Evolutionary conservation across 2,888 invertebrate genomes (phyloP).

Genomic region (Nomada fucata): DNA sequence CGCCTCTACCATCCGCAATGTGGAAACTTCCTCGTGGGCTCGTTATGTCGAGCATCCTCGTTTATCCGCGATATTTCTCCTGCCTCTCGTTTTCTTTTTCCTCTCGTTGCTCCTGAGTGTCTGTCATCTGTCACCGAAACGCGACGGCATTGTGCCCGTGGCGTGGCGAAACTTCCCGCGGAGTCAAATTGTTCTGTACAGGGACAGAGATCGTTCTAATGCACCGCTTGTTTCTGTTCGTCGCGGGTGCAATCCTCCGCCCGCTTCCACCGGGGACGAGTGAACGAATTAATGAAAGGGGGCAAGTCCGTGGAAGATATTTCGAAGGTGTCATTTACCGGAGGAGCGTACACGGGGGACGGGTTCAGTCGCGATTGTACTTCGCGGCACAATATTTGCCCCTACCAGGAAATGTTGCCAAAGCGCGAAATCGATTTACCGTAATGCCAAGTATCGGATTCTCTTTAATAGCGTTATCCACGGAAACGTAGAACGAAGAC

Average conservation of each 20-base stretch:
- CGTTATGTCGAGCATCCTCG: slow-evolving; percentile 42
- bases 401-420: background rate
- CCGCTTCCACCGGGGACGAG: background rate
- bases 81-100: background rate
- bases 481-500: slow-evolving; percentile 22
- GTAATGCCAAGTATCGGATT: slow-evolving; percentile 20
- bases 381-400: background rate
- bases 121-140: slow-evolving; percentile 3
- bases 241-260: too few relatives aligned
- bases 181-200: too few relatives aligned
- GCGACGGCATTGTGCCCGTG: background rate
- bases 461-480: slow-evolving; percentile 37
- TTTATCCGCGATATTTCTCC: slow-evolving; percentile 46
- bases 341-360: background rate
- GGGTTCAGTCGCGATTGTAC: background rate
- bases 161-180: background rate
- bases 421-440: slow-evolving; percentile 22
- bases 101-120: background rate
- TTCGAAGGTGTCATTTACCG: too few relatives aligned
- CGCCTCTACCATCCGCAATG: slow-evolving; percentile 67
- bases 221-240: background rate
- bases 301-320: too few relatives aligned
- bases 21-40: slow-evolving; percentile 61
- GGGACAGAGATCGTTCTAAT: background rate
- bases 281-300: background rate